Evolutionary conservation across 92 coral and sea anemone genomes (phyloP), one percentile per base, ranked within the genome.

Genomic region (Parazoanthus swiftii): DNA sequence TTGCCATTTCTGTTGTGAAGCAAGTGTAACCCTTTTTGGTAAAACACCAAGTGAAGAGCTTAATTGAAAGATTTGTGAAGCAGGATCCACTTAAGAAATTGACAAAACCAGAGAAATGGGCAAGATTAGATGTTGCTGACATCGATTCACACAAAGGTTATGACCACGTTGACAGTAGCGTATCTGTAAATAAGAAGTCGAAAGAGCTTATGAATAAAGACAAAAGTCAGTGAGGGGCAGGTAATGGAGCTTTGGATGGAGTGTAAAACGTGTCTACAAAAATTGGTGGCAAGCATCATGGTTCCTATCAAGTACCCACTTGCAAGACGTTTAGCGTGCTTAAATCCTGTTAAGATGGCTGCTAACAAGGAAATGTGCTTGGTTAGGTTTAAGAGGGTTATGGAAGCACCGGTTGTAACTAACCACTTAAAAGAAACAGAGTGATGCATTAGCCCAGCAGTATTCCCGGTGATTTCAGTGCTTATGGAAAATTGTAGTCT

Each of bases 31-130:
- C 63, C 15, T 85, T 85, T 44, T 51, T 72, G 38, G 37, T 39
- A n/a, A 44, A 37, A 42, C 43, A 43, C 70, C 68, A 70, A 58
- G 44, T 72, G 44, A 44, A 72, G 78, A 70, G 80, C 59, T 77
- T 85, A 42, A 21, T 72, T 25, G 36, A 75, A 42, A 73, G 58
- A 85, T 85, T 85, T 85, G 80, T 76, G 26, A 42, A 76, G 33
- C 54, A 77, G 58, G 54, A 38, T 77, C 58, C 14, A 37, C 58
- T 76, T 76, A 76, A 76, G 4, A 76, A 38, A 39, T 36, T 76
- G 56, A 42, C 58, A 77, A 39, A 58, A 77, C 78, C 46, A 74
- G 78, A 37, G 46, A 74, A 74, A 3, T 15, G 36, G 38, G 38
- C 78, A 74, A 74, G 44, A 74, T 74, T 74, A 36, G 44, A 36